Base-by-base conservation (phyloP, 2,888 invertebrate species). In the Arrhopalites spinosus region DNA sequence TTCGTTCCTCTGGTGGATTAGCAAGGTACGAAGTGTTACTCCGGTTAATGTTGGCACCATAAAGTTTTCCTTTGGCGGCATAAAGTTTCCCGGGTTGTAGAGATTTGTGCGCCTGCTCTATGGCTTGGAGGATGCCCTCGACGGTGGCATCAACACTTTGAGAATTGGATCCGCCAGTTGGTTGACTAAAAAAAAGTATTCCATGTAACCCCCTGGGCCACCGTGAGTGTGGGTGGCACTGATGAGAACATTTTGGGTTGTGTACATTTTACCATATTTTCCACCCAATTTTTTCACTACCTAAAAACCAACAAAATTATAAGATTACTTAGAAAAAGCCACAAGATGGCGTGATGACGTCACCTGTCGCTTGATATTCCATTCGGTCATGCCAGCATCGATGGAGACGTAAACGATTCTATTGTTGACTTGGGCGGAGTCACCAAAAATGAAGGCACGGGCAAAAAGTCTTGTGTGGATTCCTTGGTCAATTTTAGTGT, bases 171-270 rank as follows among this genome's bases (percentile, higher is more conserved):
- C 36, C 36, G 11, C 36, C 36, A 43, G 73, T 36, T 5, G 17
- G 50, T n/a, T 45, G 45, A 45, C 7, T 7, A 15, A 45, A 45
- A 15, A 2, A 71, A 8, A 68, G 23, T 74, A 74, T 50, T 76
- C 74, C 74, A 78, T 74, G 72, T 56, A 76, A 2, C 78, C 78
- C 0, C 76, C 74, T 20, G 95, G 94, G 0, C 91, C 90, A 23
- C 93, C 92, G 85, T 96, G 96, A 0, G 95, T 93, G 86, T 96
- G 96, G 0, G 94, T 95, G 0, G 93, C 94, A 84, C 94, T 94
- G 70, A 97, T 87, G 84, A 94, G 91, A 8, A 97, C 89, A 85
- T 97, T 97, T 30, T 90, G 87, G 56, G 91, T 90, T 0, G 87
- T 90, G 86, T 96, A 97, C 0, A 90, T 81, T 0, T 91, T 91